These are phyloP conservation scores for Callyntrura sp. DNA, from an alignment of 2,888 invertebrate genomes.

Conservation along the genomic window DNA sequence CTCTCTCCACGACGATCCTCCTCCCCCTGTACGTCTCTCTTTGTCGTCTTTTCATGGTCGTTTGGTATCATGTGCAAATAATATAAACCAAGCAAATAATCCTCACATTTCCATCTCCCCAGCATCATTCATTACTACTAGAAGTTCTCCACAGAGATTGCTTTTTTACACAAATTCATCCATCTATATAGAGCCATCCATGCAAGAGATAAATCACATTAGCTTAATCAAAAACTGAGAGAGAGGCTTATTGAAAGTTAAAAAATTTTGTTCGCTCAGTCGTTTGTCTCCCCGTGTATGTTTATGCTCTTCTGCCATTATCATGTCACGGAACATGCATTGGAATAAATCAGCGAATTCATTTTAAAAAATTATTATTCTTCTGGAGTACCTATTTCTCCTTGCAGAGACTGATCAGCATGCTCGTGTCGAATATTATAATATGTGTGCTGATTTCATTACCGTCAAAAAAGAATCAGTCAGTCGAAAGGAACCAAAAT, in stretches of 20 bases:
- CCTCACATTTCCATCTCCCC: constrained; percentile 10
- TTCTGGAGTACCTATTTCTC: not conserved
- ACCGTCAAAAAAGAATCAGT: not conserved
- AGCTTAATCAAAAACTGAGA: not conserved
- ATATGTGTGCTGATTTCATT: constrained; percentile 28
- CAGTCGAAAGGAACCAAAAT: constrained; percentile 14
- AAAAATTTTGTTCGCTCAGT: not conserved
- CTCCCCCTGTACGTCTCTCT: not conserved
- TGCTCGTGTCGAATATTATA: not conserved
- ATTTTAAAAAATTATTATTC: not conserved
- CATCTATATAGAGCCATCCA: not conserved
- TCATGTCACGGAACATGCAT: constrained; percentile 5
- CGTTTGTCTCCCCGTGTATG: too few relatives aligned
- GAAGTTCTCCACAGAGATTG: not conserved
- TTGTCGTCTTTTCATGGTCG: constrained; percentile 27
- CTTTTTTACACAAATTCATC: not conserved
- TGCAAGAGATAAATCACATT: constrained; percentile 32
- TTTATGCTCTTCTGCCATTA: not conserved
- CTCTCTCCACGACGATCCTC: too few relatives aligned
- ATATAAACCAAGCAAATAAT: constrained; percentile 37
- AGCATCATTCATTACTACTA: not conserved
- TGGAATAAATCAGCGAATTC: constrained; percentile 28
- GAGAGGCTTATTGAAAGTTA: not conserved
- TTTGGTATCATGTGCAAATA: constrained; percentile 54
- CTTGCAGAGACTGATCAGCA: not conserved